Evolutionary conservation across 2,797 vertebrate species (phyloP).

Genomic region (Iguana delicatissima): DNA sequence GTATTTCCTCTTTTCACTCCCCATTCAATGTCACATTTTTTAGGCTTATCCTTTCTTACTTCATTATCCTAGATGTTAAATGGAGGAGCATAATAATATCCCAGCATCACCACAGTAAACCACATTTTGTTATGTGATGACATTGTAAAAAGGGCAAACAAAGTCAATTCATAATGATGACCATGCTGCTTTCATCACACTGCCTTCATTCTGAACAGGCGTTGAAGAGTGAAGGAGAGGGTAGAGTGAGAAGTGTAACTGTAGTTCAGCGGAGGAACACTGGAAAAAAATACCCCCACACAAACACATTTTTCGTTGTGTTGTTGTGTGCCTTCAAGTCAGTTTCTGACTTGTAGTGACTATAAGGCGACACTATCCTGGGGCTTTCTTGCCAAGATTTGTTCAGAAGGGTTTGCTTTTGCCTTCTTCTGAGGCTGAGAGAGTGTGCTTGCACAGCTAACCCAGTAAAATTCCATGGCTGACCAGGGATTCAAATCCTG

Average conservation of each 20-base stretch:
- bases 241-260: neutral
- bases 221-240: neutral
- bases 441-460: too few relatives aligned
- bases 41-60: neutral
- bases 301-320: too few relatives aligned
- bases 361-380: too few relatives aligned
- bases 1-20: neutral
- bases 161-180: neutral
- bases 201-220: neutral
- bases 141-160: neutral
- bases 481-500: too few relatives aligned
- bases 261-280: neutral
- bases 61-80: neutral
- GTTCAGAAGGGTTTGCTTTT: too few relatives aligned
- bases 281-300: neutral
- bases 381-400: too few relatives aligned
- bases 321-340: too few relatives aligned
- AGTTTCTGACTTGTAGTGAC: too few relatives aligned
- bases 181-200: neutral
- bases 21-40: neutral
- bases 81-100: neutral
- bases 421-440: too few relatives aligned
- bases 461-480: too few relatives aligned
- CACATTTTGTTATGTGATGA: neutral
- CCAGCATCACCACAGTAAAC: neutral